These are phyloP conservation scores for Sula dactylatra DNA, from an alignment of 2,113 vertebrate genomes.

Conservation along the genomic window DNA sequence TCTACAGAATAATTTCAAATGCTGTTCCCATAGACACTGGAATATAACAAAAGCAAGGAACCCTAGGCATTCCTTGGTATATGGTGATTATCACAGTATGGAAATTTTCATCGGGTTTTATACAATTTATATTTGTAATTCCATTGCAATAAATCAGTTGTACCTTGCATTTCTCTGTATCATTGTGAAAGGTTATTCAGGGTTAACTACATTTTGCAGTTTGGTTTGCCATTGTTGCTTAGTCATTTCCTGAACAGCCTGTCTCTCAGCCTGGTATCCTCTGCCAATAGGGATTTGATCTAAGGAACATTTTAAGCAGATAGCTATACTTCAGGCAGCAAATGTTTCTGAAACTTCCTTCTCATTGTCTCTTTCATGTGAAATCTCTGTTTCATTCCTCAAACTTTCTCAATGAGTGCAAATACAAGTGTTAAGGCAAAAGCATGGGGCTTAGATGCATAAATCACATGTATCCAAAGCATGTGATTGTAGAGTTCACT, in stretches of 20 bases:
- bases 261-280: neutral
- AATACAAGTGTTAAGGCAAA: neutral
- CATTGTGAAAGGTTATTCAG: neutral
- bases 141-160: neutral
- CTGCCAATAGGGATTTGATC: neutral
- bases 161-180: neutral
- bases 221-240: neutral
- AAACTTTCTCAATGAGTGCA: neutral
- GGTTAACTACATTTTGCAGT: neutral
- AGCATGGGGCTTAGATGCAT: neutral
- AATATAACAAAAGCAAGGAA: neutral
- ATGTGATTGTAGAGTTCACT: neutral
- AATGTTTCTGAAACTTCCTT: neutral
- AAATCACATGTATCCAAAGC: neutral
- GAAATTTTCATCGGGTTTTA: neutral
- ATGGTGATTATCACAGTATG: neutral
- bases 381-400: neutral
- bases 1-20: neutral
- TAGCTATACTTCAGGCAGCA: neutral
- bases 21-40: neutral
- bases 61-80: neutral
- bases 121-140: neutral
- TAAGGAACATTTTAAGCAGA: neutral
- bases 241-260: neutral
- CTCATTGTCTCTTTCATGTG: neutral